Percentiles rank a stretch among this genome's conserved stretches.
Conservation (phyloP, 1,140 invertebrate genomes). For the Orchesella cincta region DNA sequence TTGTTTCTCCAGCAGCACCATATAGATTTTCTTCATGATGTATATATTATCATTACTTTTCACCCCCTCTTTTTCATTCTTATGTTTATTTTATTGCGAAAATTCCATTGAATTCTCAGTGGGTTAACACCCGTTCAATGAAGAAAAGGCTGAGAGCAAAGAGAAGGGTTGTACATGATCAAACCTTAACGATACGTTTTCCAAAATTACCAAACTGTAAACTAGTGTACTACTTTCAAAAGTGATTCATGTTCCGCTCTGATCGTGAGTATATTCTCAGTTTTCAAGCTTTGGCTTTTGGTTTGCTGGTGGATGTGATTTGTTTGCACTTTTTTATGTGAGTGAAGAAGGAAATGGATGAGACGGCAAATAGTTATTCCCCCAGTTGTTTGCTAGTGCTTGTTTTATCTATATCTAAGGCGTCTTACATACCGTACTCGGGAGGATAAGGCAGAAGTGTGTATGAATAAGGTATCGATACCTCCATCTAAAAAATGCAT, state of each 20-base stretch:
- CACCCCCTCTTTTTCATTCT: background rate
- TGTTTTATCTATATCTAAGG: constrained; percentile 13
- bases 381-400: background rate
- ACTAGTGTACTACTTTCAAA: background rate
- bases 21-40: background rate
- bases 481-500: too few species aligned
- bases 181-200: background rate
- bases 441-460: too few species aligned
- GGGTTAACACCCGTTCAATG: constrained; percentile 3
- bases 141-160: background rate
- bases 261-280: too few species aligned
- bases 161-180: constrained; percentile 8
- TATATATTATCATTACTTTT: background rate
- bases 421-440: too few species aligned
- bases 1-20: background rate
- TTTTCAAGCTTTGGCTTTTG: too few species aligned
- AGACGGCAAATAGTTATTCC: constrained; percentile 12
- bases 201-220: background rate
- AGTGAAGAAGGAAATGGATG: constrained; percentile 21
- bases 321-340: constrained; percentile 20
- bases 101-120: background rate
- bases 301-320: background rate
- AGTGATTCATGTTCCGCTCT: background rate
- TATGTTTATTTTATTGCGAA: background rate
- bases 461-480: too few species aligned